Evolutionary conservation across 2,113 vertebrate genomes (phyloP).

Genomic region (Geococcyx californianus): DNA sequence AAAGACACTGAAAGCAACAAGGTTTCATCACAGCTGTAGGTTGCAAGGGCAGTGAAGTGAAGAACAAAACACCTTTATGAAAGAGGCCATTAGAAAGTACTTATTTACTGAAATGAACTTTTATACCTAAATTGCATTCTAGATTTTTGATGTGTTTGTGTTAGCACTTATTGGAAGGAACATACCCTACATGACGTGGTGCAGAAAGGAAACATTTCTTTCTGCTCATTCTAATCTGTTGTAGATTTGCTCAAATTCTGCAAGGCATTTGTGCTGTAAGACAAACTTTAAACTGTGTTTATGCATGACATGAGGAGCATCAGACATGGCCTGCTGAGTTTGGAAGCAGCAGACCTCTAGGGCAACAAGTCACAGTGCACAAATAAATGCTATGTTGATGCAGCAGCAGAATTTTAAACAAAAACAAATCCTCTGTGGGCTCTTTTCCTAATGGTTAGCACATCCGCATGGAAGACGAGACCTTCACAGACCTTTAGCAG

Average conservation of each 20-base stretch:
- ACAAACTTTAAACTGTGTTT: neutral
- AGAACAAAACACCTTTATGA: neutral
- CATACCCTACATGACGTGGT: neutral
- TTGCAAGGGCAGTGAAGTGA: neutral
- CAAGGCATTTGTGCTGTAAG: neutral
- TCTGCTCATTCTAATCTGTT: neutral
- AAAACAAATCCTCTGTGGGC: neutral
- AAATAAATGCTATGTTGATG: slow-evolving; percentile 20
- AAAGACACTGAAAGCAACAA: neutral
- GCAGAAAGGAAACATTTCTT: neutral
- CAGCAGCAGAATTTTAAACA: slow-evolving; percentile 23
- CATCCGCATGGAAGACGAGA: neutral
- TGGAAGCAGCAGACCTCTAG: neutral
- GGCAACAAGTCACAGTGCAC: neutral
- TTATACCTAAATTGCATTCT: neutral
- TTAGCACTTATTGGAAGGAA: neutral
- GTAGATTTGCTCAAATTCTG: neutral
- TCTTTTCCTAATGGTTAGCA: neutral
- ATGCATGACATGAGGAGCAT: neutral
- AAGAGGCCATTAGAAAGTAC: neutral
- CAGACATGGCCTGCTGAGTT: neutral
- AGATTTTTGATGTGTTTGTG: neutral
- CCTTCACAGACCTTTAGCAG: neutral
- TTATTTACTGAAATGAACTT: neutral
- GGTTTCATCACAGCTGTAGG: neutral